Evolutionary conservation across 1,140 invertebrate genomes (phyloP), one percentile per base, ranked within the genome.

Genomic region (Parasteatoda tepidariorum): DNA sequence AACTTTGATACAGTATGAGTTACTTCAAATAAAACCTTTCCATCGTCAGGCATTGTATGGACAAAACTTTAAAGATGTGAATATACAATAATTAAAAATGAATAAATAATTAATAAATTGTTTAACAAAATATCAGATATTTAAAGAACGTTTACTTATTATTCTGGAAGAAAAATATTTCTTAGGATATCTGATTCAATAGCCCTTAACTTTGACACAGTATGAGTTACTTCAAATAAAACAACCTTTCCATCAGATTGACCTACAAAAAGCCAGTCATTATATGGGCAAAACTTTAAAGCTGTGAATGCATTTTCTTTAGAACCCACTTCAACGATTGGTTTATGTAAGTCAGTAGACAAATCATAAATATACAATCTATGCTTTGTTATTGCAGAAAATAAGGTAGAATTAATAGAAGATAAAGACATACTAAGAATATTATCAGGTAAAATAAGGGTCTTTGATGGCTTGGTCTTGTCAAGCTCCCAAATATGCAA

Each of bases 221-320:
- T 38, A 3, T 26, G 54, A 28, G 55, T 62, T 28, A 70, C n/a
- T 28, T 81, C 64, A 41, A 55, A 70, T 22, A 70, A 70, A 30
- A 34, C 30, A 48, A 82, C 38, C 11, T 7, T 22, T 7, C 78
- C 78, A 70, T 31, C 24, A 13, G 66, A 61, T 22, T 28, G 18
- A 15, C 78, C 78, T 2, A 82, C 54, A 13, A 82, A 18, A 48
- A 82, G 55, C 78, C 78, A 82, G 48, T 82, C 41, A n/a, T 82
- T 82, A 24, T 24, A 22, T 11, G 48, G 54, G 31, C 78, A 82
- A 71, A 82, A 82, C 11, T 15, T 30, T 22, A 62, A 18, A 15
- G 4, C 61, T 24, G 66, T 70, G 13, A 70, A 71, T 11, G 24
- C 5, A 22, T 30, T 28, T 70, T 71, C 31, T 28, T 38, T 28